Base-by-base conservation (phyloP, 2,797 vertebrate species). In the Alexandromys oeconomus region DNA sequence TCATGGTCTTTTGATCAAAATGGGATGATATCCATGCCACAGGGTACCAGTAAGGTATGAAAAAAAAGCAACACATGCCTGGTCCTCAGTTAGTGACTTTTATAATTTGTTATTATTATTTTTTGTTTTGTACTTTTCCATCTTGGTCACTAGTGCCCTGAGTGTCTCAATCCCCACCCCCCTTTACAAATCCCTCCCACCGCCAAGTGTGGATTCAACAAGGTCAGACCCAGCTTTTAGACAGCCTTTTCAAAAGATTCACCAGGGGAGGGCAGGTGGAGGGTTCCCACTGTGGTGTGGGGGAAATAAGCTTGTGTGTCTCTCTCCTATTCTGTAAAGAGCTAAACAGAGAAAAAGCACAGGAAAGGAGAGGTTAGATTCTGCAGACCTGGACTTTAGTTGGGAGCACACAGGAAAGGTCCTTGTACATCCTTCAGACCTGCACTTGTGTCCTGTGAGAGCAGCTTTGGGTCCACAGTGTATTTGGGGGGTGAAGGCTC, bases 241-340 rank as follows among this genome's bases (percentile, higher is more conserved):
- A n/a, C 13, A 74, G 25, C 71, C 63, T 25, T 67, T 73, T 14
- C 23, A 63, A 43, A 61, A 81, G 40, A 65, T 23, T 61, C 29
- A 46, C 0, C 2, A 11, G 51, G 12, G 86, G 61, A 77, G 48
- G 57, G 51, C 27, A 82, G 19, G 19, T 34, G 78, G 59, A 80
- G 3, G 11, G 29, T 77, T 6, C 4, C 4, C 11, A 3, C 0
- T 25, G 46, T 11, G 48, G 14, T 69, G 29, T 0, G 7, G 43
- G 7, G 29, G 15, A 37, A 78, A 2, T 51, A n/a, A 34, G 12
- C 78, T 79, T 82, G 43, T 29, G 21, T 43, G 51, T 12, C 12
- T 85, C 63, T 21, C 31, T 2, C 13, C 23, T 40, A 31, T 0
- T 9, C 27, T 11, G 11, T 51, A 17, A 51, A 1, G 31, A 88